Percentiles rank a stretch among this genome's conserved stretches.
These are phyloP conservation scores for Osmoderma eremita DNA, from an alignment of 2,888 invertebrate genomes.

Conservation along the genomic window DNA sequence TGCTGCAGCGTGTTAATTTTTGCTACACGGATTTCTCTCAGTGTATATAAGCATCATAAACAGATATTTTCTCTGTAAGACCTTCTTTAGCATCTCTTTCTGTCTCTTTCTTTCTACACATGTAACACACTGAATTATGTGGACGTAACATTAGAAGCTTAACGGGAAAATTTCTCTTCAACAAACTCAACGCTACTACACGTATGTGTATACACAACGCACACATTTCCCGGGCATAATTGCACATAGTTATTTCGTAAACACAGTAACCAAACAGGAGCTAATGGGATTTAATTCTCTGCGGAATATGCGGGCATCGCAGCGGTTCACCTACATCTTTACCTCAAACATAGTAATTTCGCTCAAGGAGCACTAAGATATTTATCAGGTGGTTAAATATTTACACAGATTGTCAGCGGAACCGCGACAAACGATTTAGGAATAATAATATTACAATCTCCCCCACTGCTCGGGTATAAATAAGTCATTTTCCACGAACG, in stretches of 20 bases:
- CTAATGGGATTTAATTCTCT: slow-evolving; percentile 49
- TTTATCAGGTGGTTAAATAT: slow-evolving; percentile 30
- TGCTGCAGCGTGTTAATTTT: too few species aligned
- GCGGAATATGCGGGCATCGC: slow-evolving; percentile 47
- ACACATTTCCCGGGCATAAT: slow-evolving; percentile 45
- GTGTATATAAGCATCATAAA: too few species aligned
- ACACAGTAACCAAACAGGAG: slow-evolving; percentile 45
- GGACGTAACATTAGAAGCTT: too few species aligned
- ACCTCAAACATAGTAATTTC: slow-evolving; percentile 48
- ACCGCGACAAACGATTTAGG: slow-evolving; percentile 18
- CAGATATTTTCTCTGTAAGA: too few species aligned
- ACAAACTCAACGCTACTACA: too few species aligned
- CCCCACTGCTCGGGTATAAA: background rate
- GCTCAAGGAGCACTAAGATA: slow-evolving; percentile 38
- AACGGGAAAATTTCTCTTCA: too few species aligned
- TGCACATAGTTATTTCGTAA: slow-evolving; percentile 45
- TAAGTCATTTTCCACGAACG: slow-evolving; percentile 3
- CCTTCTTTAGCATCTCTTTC: too few species aligned
- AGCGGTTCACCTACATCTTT: slow-evolving; percentile 49
- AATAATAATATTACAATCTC: slow-evolving; percentile 1
- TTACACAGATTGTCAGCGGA: slow-evolving; percentile 10
- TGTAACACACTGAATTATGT: too few species aligned
- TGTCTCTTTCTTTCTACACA: too few species aligned
- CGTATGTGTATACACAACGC: slow-evolving; percentile 12
- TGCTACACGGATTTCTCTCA: too few species aligned